A percentile compares a stretch with the other conserved stretches of the same genome.
These are phyloP conservation scores for Catocala nupta DNA, from an alignment of 2,888 invertebrate species.

Conservation along the genomic window DNA sequence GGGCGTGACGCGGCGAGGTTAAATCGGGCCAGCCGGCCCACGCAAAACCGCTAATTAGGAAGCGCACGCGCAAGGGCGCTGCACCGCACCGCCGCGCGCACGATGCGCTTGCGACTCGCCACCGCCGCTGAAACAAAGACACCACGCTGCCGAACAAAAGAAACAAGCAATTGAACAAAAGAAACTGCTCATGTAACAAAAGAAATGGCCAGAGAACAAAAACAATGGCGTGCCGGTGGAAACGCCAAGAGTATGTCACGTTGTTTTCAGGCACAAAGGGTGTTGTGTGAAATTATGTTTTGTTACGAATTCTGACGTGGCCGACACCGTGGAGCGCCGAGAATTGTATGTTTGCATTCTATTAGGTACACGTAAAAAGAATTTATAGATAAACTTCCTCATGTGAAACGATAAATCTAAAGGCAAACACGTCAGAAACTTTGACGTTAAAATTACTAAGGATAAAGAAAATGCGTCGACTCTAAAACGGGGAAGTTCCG, in stretches of 20 bases:
- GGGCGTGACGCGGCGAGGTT: conserved; percentile 76
- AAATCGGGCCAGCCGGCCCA: conserved; percentile 77
- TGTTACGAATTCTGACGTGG: conserved; percentile 63
- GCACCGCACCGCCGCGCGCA: conserved; percentile 60
- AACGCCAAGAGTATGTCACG: conserved; percentile 56
- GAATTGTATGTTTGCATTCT: conserved; percentile 40
- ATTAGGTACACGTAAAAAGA: conserved; percentile 31
- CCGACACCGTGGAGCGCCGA: conserved; percentile 42
- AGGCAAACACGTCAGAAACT: conserved; percentile 33
- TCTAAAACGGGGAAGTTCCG: conserved; percentile 39
- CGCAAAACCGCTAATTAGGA: conserved; percentile 82
- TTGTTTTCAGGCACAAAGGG: conserved; percentile 72
- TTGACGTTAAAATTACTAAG: conserved; percentile 35
- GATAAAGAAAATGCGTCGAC: conserved; percentile 41
- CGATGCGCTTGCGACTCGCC: conserved; percentile 60
- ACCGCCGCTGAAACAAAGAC: conserved; percentile 62
- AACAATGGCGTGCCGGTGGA: conserved; percentile 65
- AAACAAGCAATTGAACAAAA: conserved; percentile 64
- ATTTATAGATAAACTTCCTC: conserved; percentile 44
- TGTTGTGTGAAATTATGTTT: conserved; percentile 70
- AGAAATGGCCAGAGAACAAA: conserved; percentile 69
- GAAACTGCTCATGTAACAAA: conserved; percentile 66
- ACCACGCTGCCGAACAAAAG: conserved; percentile 65
- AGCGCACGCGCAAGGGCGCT: conserved; percentile 81
- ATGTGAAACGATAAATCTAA: conserved; percentile 35